These are phyloP conservation scores for Aphelocoma coerulescens DNA, from an alignment of 2,113 vertebrate species.

Conservation along the genomic window DNA sequence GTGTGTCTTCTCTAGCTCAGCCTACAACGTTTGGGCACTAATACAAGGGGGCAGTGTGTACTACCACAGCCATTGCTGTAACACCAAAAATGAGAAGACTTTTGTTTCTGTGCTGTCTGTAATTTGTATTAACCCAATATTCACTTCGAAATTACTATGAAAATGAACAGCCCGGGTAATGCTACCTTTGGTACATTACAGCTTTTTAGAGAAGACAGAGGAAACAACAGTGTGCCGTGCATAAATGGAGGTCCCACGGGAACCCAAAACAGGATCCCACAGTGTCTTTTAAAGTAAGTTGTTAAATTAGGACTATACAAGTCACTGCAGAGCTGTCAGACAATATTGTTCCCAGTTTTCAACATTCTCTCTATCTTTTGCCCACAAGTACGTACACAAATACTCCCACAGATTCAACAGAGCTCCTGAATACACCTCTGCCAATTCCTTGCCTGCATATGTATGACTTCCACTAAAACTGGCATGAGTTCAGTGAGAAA, in stretches of 20 bases:
- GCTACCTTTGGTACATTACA: not conserved
- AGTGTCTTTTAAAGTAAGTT: not conserved
- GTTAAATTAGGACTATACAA: not conserved
- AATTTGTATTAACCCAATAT: not conserved
- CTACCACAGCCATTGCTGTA: not conserved
- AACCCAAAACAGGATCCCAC: not conserved
- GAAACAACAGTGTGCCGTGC: not conserved
- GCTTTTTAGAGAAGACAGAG: not conserved
- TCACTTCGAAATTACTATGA: not conserved
- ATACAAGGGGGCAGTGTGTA: not conserved
- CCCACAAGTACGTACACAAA: slow-evolving; percentile 20
- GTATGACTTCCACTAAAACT: slow-evolving; percentile 14
- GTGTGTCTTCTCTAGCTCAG: not conserved
- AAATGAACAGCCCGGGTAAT: not conserved
- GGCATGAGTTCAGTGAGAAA: slow-evolving; percentile 28
- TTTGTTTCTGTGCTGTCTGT: not conserved
- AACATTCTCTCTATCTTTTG: slow-evolving; percentile 13
- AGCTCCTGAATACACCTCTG: slow-evolving; percentile 33
- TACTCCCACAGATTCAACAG: slow-evolving; percentile 36
- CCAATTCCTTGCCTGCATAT: slow-evolving; percentile 32
- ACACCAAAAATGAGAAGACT: not conserved
- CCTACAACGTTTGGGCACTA: not conserved
- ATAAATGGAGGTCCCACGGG: not conserved
- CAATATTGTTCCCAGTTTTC: not conserved
- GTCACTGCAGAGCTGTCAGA: slow-evolving; percentile 25